A percentile compares a stretch with the other conserved stretches of the same genome.
Evolutionary conservation across 2,888 invertebrate genomes (phyloP).

Genomic region (Alsophila aescularia): DNA sequence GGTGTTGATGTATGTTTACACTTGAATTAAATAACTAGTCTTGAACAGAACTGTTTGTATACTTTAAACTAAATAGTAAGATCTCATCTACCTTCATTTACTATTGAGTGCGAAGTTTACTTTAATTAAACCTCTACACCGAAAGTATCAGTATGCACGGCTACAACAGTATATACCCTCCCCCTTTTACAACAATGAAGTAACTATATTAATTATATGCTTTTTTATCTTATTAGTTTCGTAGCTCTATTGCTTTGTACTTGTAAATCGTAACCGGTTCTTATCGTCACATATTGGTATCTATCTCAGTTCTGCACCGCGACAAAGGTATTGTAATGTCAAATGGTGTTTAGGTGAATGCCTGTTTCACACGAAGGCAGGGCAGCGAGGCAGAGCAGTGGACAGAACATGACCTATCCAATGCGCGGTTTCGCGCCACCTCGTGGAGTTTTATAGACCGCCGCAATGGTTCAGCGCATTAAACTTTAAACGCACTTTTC

Average conservation of each 20-base stretch:
- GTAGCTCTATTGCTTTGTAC: neutral
- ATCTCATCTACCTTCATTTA: slow-evolving; percentile 20
- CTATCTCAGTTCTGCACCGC: neutral
- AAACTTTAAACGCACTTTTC: no score
- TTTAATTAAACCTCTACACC: neutral
- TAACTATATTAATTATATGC: neutral
- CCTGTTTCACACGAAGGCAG: no score
- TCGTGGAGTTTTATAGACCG: no score
- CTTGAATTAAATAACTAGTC: neutral
- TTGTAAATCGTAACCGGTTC: neutral
- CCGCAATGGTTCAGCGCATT: no score
- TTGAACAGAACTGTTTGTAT: neutral
- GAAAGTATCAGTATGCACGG: neutral
- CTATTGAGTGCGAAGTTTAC: slow-evolving; percentile 11
- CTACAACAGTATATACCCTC: no score
- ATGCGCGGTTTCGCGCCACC: no score
- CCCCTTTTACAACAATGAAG: neutral
- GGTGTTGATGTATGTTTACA: neutral
- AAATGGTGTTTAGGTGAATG: no score
- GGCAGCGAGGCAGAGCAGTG: no score
- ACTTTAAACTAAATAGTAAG: slow-evolving; percentile 20
- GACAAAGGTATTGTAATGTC: neutral
- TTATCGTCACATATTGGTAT: neutral
- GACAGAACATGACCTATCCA: no score
- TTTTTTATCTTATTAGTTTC: neutral